These are phyloP conservation scores for Heliconius ethilla DNA, from an alignment of 2,888 invertebrate species.

Conservation along the genomic window DNA sequence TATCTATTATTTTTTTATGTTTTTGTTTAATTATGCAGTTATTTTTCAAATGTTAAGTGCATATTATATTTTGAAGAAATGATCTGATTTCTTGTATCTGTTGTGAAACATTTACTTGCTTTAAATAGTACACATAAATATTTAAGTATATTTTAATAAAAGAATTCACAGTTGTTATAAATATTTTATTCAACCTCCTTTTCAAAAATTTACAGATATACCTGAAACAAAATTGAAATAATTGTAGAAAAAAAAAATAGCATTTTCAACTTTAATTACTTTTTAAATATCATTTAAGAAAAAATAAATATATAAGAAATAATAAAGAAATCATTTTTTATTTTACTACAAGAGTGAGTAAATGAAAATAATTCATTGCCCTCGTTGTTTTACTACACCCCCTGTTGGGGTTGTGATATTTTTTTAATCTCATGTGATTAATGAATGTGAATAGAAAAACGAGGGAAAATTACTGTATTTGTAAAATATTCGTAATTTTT, in stretches of 20 bases:
- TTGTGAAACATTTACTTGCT: not conserved
- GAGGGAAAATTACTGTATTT: too few relatives aligned
- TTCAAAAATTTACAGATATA: constrained; percentile 65
- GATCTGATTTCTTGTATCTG: not conserved
- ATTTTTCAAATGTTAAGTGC: not conserved
- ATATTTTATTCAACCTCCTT: constrained; percentile 19
- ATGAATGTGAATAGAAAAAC: too few relatives aligned
- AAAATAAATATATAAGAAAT: not conserved
- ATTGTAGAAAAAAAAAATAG: not conserved
- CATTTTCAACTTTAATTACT: not conserved
- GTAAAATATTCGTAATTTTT: not conserved
- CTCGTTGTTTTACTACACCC: too few relatives aligned
- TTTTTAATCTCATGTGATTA: too few relatives aligned
- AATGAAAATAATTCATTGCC: too few relatives aligned
- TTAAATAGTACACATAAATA: constrained; percentile 5
- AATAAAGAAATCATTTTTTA: too few relatives aligned
- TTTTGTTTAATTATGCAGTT: too few relatives aligned
- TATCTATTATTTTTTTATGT: too few relatives aligned
- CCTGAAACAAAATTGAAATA: constrained; percentile 57
- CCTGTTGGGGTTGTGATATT: too few relatives aligned
- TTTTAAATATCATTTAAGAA: not conserved
- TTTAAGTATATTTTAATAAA: constrained; percentile 14
- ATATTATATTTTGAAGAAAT: not conserved
- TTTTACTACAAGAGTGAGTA: too few relatives aligned
- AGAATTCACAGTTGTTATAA: not conserved